Evolutionary conservation across 92 coral and sea anemone genomes (phyloP).

Genomic region (Zoanthus sansibaricus): DNA sequence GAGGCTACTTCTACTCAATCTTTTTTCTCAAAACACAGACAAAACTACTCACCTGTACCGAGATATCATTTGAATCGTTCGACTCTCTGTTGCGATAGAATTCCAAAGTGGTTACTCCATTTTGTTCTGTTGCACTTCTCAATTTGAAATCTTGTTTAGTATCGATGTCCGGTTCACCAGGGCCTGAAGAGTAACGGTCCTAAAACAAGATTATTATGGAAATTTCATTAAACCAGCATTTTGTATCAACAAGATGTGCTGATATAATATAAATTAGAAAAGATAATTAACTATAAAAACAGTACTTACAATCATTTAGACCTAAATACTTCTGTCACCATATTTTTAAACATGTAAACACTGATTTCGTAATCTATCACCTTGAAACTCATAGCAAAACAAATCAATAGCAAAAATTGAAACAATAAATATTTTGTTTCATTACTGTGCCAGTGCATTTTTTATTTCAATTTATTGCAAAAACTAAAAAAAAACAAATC

Average conservation of each 20-base stretch:
- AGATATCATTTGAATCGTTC: not conserved
- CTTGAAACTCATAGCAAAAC: too few species aligned
- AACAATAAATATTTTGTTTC: too few species aligned
- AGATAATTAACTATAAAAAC: too few species aligned
- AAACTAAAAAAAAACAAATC: too few species aligned
- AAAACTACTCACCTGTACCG: not conserved
- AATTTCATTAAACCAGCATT: not conserved
- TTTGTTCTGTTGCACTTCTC: not conserved
- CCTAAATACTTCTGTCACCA: too few species aligned
- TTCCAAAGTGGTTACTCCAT: slow-evolving; percentile 13
- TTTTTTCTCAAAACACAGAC: not conserved
- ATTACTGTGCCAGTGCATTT: too few species aligned
- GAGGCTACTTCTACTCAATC: not conserved
- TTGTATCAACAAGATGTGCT: too few species aligned
- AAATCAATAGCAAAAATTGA: too few species aligned
- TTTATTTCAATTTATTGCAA: too few species aligned
- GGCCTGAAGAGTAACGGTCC: not conserved
- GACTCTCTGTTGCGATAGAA: not conserved
- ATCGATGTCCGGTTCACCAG: not conserved
- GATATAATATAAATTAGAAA: too few species aligned
- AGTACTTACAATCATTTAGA: not conserved
- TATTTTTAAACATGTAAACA: too few species aligned
- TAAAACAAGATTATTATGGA: not conserved
- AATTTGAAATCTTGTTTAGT: not conserved
- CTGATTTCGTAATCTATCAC: too few species aligned